Evolutionary conservation across 2,888 invertebrate genomes (phyloP).

Genomic region (Ceramica pisi): DNA sequence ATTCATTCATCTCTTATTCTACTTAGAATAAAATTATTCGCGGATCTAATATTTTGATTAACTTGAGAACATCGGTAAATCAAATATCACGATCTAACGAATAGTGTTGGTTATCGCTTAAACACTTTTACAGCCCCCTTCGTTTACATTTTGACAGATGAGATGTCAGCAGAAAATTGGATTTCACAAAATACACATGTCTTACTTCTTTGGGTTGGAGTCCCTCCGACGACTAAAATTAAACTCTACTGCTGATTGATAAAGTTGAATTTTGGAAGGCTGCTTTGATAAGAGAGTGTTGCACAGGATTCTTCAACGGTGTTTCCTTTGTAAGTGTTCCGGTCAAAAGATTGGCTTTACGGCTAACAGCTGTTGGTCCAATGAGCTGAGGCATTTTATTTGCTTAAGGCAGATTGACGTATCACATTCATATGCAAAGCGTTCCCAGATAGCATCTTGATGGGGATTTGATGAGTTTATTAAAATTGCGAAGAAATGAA

Average conservation of each 20-base stretch:
- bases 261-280: constrained; percentile 53
- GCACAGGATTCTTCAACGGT: constrained; percentile 57
- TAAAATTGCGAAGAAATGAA: constrained; percentile 73
- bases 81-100: constrained; percentile 60
- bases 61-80: constrained; percentile 36
- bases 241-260: constrained; percentile 54
- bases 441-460: constrained; percentile 73
- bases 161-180: constrained; percentile 90
- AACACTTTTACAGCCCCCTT: constrained; percentile 80
- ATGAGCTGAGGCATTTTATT: constrained; percentile 77
- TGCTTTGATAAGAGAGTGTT: constrained; percentile 11
- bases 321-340: constrained; percentile 67
- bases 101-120: constrained; percentile 62
- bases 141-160: constrained; percentile 85
- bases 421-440: constrained; percentile 78
- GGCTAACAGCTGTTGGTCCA: constrained; percentile 75
- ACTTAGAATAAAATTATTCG: neutral
- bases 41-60: constrained; percentile 18
- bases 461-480: constrained; percentile 80
- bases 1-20: constrained; percentile 19
- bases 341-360: constrained; percentile 75
- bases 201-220: constrained; percentile 73
- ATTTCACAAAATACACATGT: constrained; percentile 89
- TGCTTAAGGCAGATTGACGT: constrained; percentile 79
- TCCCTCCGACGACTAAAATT: constrained; percentile 46